Percentiles rank a stretch among this genome's conserved stretches.
Conservation (phyloP, 2,113 vertebrate species). For the Labeo catla region DNA sequence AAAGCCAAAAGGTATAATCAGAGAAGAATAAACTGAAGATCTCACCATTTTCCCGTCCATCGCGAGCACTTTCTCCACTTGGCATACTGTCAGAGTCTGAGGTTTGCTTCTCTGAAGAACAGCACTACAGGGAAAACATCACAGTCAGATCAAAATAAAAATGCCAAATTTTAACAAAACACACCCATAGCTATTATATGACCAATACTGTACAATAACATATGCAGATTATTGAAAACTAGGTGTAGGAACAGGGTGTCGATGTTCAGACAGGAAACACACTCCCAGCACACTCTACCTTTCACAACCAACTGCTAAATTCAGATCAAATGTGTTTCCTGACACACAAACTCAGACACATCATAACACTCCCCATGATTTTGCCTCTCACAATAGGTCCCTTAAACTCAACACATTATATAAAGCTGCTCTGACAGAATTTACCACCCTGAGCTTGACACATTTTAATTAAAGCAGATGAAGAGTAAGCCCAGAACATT, state of each 20-base stretch:
- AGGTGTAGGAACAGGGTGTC: neutral
- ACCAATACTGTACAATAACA: neutral
- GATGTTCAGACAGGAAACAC: constrained; percentile 35
- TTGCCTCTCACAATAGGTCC: neutral
- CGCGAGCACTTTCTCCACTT: constrained; percentile 75
- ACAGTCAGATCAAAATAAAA: neutral
- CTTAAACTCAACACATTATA: constrained; percentile 22
- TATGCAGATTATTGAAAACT: neutral
- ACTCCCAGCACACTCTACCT: constrained; percentile 10
- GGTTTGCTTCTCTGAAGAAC: constrained; percentile 88
- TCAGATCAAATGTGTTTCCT: constrained; percentile 35
- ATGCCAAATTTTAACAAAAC: neutral
- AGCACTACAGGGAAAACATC: constrained; percentile 71
- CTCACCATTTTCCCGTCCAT: constrained; percentile 60
- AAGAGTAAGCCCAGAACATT: neutral
- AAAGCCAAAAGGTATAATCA: neutral
- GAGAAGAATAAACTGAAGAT: constrained; percentile 23
- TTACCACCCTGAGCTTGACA: constrained; percentile 14
- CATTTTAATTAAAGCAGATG: constrained; percentile 34
- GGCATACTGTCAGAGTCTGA: constrained; percentile 88
- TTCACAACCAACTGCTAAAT: neutral
- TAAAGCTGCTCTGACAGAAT: constrained; percentile 1
- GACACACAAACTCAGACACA: constrained; percentile 19
- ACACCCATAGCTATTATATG: neutral
- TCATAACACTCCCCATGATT: neutral